These are phyloP conservation scores for Melangyna quadrimaculata DNA, from an alignment of 2,888 invertebrate species.

Conservation along the genomic window DNA sequence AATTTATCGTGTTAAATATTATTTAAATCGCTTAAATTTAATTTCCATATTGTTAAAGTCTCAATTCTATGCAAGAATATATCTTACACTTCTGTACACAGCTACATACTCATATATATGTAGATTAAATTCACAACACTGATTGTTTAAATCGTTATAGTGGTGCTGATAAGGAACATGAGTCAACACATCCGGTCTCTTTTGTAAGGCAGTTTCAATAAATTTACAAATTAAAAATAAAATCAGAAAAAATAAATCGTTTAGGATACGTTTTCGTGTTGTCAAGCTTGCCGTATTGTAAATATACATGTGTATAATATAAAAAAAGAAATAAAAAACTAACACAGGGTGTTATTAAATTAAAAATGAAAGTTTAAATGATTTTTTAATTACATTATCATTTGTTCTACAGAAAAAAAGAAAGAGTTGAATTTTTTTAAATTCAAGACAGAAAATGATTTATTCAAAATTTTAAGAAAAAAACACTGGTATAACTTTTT, in stretches of 20 bases:
- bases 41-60: not conserved
- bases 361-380: no score
- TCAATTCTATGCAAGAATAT: not conserved
- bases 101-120: not conserved
- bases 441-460: no score
- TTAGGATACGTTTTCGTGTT: conserved; percentile 1
- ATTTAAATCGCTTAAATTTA: no score
- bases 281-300: not conserved
- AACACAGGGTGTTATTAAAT: not conserved
- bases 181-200: conserved; percentile 44
- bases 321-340: not conserved
- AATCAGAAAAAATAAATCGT: conserved; percentile 46
- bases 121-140: conserved; percentile 6
- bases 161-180: conserved; percentile 27
- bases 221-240: conserved; percentile 60
- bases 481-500: no score
- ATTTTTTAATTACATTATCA: no score
- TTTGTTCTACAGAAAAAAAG: no score
- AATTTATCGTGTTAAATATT: no score
- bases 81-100: not conserved
- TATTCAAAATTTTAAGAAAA: no score
- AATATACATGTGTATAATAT: not conserved
- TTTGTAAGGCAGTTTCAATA: conserved; percentile 48
- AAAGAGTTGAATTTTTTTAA: no score
- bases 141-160: conserved; percentile 47